Percentiles rank a stretch among this genome's conserved stretches.
Evolutionary conservation across 1,140 invertebrate species (phyloP).

Genomic region (Anadara kagoshimensis): DNA sequence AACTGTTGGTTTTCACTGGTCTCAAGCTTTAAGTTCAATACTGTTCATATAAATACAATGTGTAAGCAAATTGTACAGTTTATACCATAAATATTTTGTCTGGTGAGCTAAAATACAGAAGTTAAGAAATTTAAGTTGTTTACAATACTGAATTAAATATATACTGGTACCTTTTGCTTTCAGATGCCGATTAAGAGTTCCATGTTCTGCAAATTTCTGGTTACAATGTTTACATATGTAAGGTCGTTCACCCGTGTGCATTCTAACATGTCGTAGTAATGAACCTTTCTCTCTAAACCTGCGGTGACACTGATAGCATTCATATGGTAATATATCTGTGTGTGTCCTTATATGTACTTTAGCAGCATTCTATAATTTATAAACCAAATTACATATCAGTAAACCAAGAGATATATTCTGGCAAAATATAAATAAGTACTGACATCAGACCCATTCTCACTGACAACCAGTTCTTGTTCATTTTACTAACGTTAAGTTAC

Average conservation of each 20-base stretch:
- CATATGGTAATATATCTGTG: slow-evolving; percentile 62
- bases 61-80: no score
- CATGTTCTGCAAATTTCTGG: slow-evolving; percentile 93
- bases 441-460: no score
- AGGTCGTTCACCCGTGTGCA: slow-evolving; percentile 94
- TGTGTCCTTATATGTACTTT: slow-evolving; percentile 72
- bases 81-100: background rate
- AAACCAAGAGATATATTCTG: no score
- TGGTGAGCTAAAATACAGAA: background rate
- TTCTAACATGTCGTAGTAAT: slow-evolving; percentile 72
- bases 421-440: no score
- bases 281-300: slow-evolving; percentile 72
- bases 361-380: slow-evolving; percentile 68
- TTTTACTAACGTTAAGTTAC: no score
- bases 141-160: background rate
- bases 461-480: no score
- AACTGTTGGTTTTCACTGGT: no score
- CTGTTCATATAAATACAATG: no score
- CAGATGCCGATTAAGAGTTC: slow-evolving; percentile 93
- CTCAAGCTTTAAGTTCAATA: no score
- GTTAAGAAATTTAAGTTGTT: background rate
- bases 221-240: slow-evolving; percentile 90
- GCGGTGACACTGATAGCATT: slow-evolving; percentile 68
- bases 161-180: slow-evolving; percentile 79
- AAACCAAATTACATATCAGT: no score